Evolutionary conservation across 1,140 invertebrate species (phyloP), one percentile per base, ranked within the genome.

Genomic region (Pseudoatta argentina): DNA sequence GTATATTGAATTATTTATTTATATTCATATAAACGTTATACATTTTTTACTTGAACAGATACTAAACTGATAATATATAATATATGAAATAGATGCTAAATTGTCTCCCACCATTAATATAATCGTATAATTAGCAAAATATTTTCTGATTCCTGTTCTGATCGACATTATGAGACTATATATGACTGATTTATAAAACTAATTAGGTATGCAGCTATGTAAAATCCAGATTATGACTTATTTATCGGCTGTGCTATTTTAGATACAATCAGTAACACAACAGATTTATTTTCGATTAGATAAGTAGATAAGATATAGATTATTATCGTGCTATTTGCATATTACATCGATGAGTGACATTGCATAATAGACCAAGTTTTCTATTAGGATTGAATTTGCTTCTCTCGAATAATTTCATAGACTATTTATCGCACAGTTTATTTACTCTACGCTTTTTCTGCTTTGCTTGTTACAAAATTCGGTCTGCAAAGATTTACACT

Each of bases 231-330:
- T 66, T 51, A 67, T 27, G 3, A 34, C 0, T 77, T 34, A 67
- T 30, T 51, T 44, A 55, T 39, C 2, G n/a, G 4, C 18, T 14
- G 7, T 55, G 48, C 27, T 34, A 24, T 69, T 67, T 53, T 8
- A 69, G 44, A 66, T 67, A n/a, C 66, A 39, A 66, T 78, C 44
- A 53, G 39, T n/a, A 48, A 21, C 21, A 53, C n/a, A 66, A 24
- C 39, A 63, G 0, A 24, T 7, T 53, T 51, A 67, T 18, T 78
- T 66, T 66, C 24, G 14, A 67, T 55, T 67, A 44, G 39, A 44
- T 44, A 44, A 44, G 0, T n/a, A 64, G 75, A 64, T 79, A 79
- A 69, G 27, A 79, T 79, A 67, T 3, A 67, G 21, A 79, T 69
- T 34, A 67, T 44, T 55, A 53, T 79, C 48, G n/a, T 39, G 16